phyloP scores from a whole-genome alignment of 2,888 invertebrate genomes.

The Drosophila mettleri region DNA sequence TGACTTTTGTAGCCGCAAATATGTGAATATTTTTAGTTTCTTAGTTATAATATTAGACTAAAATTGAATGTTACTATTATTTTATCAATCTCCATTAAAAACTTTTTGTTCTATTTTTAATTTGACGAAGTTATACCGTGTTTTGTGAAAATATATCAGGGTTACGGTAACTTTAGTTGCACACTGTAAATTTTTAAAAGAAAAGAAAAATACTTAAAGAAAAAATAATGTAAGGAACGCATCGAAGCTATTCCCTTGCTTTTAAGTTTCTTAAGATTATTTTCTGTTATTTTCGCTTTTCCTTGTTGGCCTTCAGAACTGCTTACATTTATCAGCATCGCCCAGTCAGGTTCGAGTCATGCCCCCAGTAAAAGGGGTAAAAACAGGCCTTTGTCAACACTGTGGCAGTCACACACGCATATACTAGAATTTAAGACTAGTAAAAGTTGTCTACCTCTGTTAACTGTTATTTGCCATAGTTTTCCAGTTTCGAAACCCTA shows the following conservation, averaged over 20 bases:
- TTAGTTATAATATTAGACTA: too few species aligned
- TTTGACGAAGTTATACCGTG: too few species aligned
- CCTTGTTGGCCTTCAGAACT: slow-evolving; percentile 1
- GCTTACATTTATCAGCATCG: slow-evolving; percentile 60
- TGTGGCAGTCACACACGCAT: slow-evolving; percentile 36
- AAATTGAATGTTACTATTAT: too few species aligned
- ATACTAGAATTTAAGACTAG: slow-evolving; percentile 33
- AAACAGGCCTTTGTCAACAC: slow-evolving; percentile 69
- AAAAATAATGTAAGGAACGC: not conserved
- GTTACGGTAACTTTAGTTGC: too few species aligned
- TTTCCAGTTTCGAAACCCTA: slow-evolving; percentile 44
- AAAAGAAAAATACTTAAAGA: not conserved
- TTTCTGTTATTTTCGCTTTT: slow-evolving; percentile 69
- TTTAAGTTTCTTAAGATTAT: slow-evolving; percentile 75
- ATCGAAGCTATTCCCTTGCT: slow-evolving; percentile 28
- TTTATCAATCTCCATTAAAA: too few species aligned
- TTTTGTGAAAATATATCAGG: too few species aligned
- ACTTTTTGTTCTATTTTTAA: too few species aligned
- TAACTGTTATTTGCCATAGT: slow-evolving; percentile 64
- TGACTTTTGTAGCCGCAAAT: too few species aligned
- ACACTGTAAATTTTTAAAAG: too few species aligned
- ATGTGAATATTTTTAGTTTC: too few species aligned
- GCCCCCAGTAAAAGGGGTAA: not conserved
- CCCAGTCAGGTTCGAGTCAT: slow-evolving; percentile 38
- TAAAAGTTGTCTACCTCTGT: slow-evolving; percentile 58